phyloP scores from a whole-genome alignment of 2,888 invertebrate species.

The Sesia apiformis region DNA sequence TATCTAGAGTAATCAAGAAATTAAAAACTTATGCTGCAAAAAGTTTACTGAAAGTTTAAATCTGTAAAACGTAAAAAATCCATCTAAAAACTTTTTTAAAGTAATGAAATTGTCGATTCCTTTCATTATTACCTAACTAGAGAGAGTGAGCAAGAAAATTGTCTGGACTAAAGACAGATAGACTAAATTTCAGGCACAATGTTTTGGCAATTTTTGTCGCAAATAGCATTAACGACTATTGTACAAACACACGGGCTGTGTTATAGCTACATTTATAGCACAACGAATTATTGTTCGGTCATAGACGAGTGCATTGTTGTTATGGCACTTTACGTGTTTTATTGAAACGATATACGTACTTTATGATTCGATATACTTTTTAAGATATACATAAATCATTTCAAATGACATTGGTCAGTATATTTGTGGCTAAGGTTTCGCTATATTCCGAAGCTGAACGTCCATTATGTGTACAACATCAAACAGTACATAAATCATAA shows the following conservation, averaged over 20 bases:
- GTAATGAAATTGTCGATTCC: too few species aligned
- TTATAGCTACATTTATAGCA: neutral
- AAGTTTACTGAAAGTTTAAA: too few species aligned
- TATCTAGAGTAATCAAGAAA: too few species aligned
- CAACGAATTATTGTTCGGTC: neutral
- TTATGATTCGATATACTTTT: neutral
- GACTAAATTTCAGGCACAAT: too few species aligned
- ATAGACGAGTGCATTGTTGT: neutral
- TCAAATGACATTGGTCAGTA: neutral
- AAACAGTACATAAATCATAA: constrained; percentile 31
- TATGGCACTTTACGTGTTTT: neutral
- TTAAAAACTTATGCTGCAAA: too few species aligned
- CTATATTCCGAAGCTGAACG: constrained; percentile 1
- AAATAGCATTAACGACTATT: neutral
- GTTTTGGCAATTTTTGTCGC: too few species aligned
- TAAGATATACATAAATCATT: neutral
- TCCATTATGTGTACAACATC: constrained; percentile 25
- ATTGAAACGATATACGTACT: neutral
- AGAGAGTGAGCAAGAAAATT: too few species aligned
- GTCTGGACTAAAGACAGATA: too few species aligned
- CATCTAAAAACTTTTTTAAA: too few species aligned
- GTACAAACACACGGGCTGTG: neutral
- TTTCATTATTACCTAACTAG: too few species aligned
- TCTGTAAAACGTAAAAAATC: too few species aligned
- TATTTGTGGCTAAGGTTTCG: too few species aligned